Conservation (phyloP, 1,140 invertebrate genomes). For the Drosophila ohnishii region DNA sequence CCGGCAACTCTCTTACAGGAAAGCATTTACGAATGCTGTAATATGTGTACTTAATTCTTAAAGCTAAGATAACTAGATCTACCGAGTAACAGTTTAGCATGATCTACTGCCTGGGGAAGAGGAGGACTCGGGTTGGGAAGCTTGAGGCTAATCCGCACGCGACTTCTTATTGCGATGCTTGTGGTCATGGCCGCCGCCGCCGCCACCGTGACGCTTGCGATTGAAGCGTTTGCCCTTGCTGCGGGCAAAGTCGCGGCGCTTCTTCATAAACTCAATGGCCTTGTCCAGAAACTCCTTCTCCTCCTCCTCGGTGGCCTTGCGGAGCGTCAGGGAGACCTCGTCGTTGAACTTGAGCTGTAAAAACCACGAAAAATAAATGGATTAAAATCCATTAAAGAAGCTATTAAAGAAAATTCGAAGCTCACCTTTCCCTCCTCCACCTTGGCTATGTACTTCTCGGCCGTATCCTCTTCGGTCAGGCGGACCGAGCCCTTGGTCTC, state of each 20-base stretch:
- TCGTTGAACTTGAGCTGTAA: slow-evolving; percentile 78
- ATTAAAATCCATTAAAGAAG: neutral
- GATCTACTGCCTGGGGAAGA: slow-evolving; percentile 22
- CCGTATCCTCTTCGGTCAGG: slow-evolving; percentile 88
- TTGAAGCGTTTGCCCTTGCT: slow-evolving; percentile 77
- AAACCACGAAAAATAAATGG: neutral
- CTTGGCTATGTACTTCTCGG: slow-evolving; percentile 87
- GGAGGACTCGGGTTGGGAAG: slow-evolving; percentile 23
- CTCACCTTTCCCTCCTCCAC: slow-evolving; percentile 85
- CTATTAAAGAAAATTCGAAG: neutral
- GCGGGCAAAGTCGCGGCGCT: slow-evolving; percentile 84
- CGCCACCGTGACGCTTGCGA: slow-evolving; percentile 79
- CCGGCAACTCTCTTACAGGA: slow-evolving; percentile 26
- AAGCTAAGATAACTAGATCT: slow-evolving; percentile 46
- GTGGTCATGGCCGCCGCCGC: slow-evolving; percentile 61
- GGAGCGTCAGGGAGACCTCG: slow-evolving; percentile 85
- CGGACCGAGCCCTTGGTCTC: slow-evolving; percentile 89
- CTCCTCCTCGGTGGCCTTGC: slow-evolving; percentile 87
- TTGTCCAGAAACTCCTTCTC: slow-evolving; percentile 87
- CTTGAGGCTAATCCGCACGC: slow-evolving; percentile 43
- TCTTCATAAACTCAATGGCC: slow-evolving; percentile 86
- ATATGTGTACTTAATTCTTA: slow-evolving; percentile 41
- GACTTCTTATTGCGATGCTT: slow-evolving; percentile 58
- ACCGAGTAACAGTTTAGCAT: slow-evolving; percentile 38
- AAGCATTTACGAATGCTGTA: slow-evolving; percentile 4